A percentile compares a stretch with the other conserved stretches of the same genome.
These are phyloP conservation scores for Heliocidaris tuberculata DNA, from an alignment of 35 echinoderm and acorn worm genomes.

Conservation along the genomic window DNA sequence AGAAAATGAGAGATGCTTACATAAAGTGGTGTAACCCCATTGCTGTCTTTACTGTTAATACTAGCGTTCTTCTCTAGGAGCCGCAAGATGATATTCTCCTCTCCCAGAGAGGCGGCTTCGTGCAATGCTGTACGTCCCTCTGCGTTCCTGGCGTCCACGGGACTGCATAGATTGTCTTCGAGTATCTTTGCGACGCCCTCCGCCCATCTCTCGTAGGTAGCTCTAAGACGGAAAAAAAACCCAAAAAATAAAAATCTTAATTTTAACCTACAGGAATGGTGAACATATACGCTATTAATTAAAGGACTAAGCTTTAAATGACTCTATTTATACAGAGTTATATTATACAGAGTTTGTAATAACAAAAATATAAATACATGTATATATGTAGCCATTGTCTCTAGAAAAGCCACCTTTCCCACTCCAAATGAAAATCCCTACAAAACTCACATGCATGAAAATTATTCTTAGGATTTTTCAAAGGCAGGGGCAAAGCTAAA, in stretches of 20 bases:
- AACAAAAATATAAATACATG: no score
- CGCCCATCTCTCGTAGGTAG: slow-evolving; percentile 59
- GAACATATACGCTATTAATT: no score
- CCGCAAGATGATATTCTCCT: slow-evolving; percentile 48
- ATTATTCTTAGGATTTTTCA: no score
- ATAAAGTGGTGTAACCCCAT: slow-evolving; percentile 82
- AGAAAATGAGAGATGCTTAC: slow-evolving; percentile 62
- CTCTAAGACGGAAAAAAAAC: slow-evolving; percentile 37
- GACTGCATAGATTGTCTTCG: slow-evolving; percentile 54
- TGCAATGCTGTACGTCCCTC: slow-evolving; percentile 79
- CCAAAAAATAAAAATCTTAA: background rate
- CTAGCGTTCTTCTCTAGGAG: slow-evolving; percentile 76
- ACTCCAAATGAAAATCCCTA: no score
- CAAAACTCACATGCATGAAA: no score
- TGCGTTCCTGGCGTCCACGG: slow-evolving; percentile 77
- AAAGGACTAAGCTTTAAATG: background rate
- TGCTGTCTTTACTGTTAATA: slow-evolving; percentile 91
- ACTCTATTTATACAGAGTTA: no score
- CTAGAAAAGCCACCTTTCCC: no score
- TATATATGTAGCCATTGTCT: no score
- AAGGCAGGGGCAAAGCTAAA: no score
- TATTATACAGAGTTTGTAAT: no score
- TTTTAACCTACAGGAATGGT: no score
- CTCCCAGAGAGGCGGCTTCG: slow-evolving; percentile 68
- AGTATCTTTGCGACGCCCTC: slow-evolving; percentile 64